These are phyloP conservation scores for Syngnathoides biaculeatus DNA, from an alignment of 2,113 vertebrate genomes.

Conservation along the genomic window DNA sequence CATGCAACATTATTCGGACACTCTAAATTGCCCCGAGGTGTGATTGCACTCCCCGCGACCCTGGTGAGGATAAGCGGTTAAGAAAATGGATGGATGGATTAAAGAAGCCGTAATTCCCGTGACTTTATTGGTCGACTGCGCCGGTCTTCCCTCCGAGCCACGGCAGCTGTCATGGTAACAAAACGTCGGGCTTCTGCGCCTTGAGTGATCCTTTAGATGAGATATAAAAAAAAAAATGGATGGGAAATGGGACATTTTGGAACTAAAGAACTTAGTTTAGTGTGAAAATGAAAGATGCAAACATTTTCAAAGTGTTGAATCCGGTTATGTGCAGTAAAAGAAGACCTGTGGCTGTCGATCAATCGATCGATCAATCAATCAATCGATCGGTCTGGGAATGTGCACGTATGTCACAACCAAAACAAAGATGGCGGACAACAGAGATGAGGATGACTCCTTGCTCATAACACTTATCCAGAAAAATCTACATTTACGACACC, in stretches of 20 bases:
- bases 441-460: too few species aligned
- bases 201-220: background rate
- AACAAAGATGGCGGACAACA: background rate
- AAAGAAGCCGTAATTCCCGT: background rate
- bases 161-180: conserved; percentile 1
- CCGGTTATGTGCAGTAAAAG: background rate
- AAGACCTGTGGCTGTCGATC: too few species aligned
- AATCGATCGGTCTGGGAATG: background rate
- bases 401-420: background rate
- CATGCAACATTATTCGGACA: too few species aligned
- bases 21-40: too few species aligned
- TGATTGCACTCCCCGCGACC: too few species aligned
- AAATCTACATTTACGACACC: too few species aligned
- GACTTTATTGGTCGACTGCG: background rate
- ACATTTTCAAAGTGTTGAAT: too few species aligned
- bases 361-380: background rate
- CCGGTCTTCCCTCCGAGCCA: background rate
- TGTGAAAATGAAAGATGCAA: background rate
- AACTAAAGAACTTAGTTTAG: background rate
- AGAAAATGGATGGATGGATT: too few species aligned
- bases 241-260: background rate
- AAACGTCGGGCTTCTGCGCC: background rate
- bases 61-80: too few species aligned
- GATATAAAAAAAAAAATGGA: background rate
- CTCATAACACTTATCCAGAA: too few species aligned